Conservation (phyloP, 2,797 vertebrate species). For the Megaceryle alcyon region DNA sequence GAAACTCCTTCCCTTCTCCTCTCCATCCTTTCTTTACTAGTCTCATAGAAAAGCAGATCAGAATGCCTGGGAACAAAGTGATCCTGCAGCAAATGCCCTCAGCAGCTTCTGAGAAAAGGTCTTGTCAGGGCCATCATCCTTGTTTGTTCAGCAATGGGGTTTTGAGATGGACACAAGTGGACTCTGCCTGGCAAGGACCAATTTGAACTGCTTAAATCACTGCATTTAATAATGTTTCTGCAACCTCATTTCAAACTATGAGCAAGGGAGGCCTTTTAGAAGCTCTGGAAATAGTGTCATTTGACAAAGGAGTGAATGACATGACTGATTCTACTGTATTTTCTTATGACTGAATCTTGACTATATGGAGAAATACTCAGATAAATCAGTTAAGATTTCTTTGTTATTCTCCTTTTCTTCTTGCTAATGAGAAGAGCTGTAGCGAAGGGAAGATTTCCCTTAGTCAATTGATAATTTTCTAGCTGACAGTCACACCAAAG, state of each 20-base stretch:
- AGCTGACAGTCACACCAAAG: neutral
- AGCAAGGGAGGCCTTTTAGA: neutral
- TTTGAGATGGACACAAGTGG: rapidly evolving
- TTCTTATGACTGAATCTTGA: neutral
- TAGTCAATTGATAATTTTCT: conserved; percentile 47
- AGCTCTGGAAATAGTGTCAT: neutral
- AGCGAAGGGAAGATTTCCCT: neutral
- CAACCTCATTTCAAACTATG: neutral
- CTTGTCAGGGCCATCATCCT: neutral
- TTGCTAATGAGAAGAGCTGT: neutral
- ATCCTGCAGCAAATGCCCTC: neutral
- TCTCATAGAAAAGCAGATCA: neutral
- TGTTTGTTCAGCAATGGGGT: neutral
- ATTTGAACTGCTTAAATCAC: neutral
- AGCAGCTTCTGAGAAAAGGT: neutral
- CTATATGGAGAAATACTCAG: neutral
- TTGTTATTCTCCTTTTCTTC: neutral
- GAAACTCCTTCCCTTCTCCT: neutral
- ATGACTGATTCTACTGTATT: neutral
- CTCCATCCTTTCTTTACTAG: neutral
- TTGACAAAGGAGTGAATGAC: neutral
- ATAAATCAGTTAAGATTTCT: neutral
- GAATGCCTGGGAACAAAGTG: neutral
- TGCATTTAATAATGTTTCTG: neutral
- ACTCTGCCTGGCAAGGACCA: neutral